Evolutionary conservation across 2,797 vertebrate genomes (phyloP).

Genomic region (Anguilla obscura): DNA sequence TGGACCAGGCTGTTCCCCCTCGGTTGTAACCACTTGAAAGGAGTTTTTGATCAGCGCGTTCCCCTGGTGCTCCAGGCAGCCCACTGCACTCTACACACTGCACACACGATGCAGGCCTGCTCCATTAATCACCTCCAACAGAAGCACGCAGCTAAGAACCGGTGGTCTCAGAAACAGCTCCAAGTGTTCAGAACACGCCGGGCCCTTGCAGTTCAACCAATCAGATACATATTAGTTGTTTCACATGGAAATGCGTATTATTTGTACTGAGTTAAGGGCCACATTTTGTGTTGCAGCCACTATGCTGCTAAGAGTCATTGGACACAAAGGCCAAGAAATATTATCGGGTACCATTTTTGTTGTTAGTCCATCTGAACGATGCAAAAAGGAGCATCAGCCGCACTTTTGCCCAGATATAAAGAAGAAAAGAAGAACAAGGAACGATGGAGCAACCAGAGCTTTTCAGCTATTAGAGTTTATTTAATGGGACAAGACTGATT

Average conservation of each 20-base stretch:
- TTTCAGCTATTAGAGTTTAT: neutral
- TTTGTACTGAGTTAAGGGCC: neutral
- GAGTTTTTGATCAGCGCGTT: conserved; percentile 43
- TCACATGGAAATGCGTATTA: neutral
- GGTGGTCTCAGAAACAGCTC: conserved; percentile 51
- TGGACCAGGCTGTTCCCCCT: conserved; percentile 42
- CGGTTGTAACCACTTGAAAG: conserved; percentile 45
- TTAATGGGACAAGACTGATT: neutral
- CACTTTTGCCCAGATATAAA: neutral
- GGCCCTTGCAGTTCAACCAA: neutral
- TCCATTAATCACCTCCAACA: conserved; percentile 41
- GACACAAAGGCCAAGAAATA: neutral
- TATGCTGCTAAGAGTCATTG: neutral
- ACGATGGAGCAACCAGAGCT: neutral
- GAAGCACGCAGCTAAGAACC: conserved; percentile 41
- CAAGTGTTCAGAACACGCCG: conserved; percentile 31
- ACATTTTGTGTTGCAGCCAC: neutral
- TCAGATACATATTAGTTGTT: neutral
- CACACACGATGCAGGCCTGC: conserved; percentile 43
- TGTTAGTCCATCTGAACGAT: neutral
- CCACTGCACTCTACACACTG: neutral
- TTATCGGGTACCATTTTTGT: neutral
- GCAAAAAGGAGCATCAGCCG: neutral
- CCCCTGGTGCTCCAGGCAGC: neutral
- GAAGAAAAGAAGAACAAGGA: neutral